Evolutionary conservation across 2,797 vertebrate genomes (phyloP).

Genomic region (Corythornis leucogaster): DNA sequence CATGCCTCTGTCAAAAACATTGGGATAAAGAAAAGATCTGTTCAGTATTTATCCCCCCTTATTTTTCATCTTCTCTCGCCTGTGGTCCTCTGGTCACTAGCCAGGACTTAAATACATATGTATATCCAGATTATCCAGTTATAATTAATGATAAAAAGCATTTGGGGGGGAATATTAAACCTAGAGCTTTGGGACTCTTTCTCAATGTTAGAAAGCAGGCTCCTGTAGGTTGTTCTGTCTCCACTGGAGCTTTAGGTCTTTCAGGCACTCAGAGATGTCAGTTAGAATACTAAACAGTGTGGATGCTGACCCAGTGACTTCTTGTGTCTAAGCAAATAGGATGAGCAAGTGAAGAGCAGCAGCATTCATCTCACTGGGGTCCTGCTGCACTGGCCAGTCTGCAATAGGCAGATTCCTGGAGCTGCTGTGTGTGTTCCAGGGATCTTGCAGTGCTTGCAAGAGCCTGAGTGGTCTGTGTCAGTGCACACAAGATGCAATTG

Average conservation of each 20-base stretch:
- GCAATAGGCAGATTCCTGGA: neutral
- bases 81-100: neutral
- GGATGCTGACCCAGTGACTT: neutral
- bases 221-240: neutral
- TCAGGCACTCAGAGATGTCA: neutral
- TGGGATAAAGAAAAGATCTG: neutral
- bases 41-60: neutral
- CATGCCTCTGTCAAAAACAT: neutral
- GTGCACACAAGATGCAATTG: neutral
- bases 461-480: neutral
- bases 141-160: neutral
- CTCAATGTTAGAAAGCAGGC: neutral
- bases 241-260: neutral
- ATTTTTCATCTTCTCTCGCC: slow-evolving; percentile 16
- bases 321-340: neutral
- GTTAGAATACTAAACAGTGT: neutral
- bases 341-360: neutral
- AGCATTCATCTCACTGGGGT: neutral
- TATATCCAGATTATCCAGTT: neutral
- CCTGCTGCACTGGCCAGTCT: neutral
- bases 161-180: neutral
- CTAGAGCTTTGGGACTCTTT: neutral
- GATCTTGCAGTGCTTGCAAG: neutral
- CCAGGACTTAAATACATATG: neutral
- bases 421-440: neutral